A percentile compares a stretch with the other conserved stretches of the same genome.
Conservation (phyloP, 2,888 invertebrate species). For the Conchocele bisecta region DNA sequence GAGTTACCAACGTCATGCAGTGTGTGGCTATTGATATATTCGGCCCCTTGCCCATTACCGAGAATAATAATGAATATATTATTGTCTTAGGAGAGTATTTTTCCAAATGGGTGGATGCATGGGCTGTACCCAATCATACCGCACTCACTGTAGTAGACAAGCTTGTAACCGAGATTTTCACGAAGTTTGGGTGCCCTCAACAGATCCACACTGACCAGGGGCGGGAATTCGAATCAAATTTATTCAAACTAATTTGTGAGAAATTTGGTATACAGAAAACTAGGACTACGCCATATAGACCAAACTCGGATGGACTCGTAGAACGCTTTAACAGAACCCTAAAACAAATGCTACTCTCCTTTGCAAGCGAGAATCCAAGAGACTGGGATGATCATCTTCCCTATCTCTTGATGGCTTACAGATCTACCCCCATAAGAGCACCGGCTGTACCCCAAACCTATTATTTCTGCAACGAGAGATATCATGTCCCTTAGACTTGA, state of each 20-base stretch:
- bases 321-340: constrained; percentile 36
- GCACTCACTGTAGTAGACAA: constrained; percentile 18
- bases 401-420: constrained; percentile 39
- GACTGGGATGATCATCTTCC: constrained; percentile 43
- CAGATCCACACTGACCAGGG: constrained; percentile 36
- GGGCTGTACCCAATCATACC: constrained; percentile 9
- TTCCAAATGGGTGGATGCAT: constrained; percentile 28
- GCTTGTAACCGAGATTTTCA: constrained; percentile 11
- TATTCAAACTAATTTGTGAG: constrained; percentile 27
- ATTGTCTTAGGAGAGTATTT: constrained; percentile 23
- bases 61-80: constrained; percentile 20
- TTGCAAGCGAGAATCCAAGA: constrained; percentile 31
- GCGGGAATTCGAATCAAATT: constrained; percentile 18
- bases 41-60: constrained; percentile 17
- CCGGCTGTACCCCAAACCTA: constrained; percentile 21
- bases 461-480: constrained; percentile 35
- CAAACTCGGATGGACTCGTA: constrained; percentile 30
- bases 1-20: background rate
- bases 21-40: constrained; percentile 13
- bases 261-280: constrained; percentile 25
- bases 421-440: constrained; percentile 35
- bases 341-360: constrained; percentile 26
- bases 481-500: constrained; percentile 29
- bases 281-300: constrained; percentile 35
- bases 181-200: constrained; percentile 18